A percentile compares a stretch with the other conserved stretches of the same genome.
Conservation (phyloP, 2,797 vertebrate genomes). For the Crypturellus tataupa region DNA sequence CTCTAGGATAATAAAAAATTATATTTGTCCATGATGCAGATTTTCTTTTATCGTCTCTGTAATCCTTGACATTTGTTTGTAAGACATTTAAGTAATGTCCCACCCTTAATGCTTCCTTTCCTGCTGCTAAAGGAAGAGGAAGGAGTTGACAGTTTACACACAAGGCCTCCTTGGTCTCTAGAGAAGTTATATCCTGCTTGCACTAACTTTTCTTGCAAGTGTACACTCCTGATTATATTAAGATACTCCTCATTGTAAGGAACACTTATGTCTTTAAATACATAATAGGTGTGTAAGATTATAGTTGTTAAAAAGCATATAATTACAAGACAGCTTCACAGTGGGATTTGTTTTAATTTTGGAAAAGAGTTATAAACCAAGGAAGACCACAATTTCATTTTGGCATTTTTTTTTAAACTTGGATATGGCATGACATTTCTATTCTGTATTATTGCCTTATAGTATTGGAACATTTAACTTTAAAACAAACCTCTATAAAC, state of each 20-base stretch:
- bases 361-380: not conserved
- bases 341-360: not conserved
- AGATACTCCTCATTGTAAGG: not conserved
- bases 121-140: conserved; percentile 55
- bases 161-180: conserved; percentile 20
- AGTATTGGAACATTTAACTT: not conserved
- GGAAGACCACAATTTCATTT: not conserved
- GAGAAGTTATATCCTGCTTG: conserved; percentile 67
- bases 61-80: not conserved
- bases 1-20: not conserved
- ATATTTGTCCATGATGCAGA: not conserved
- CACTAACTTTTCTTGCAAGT: not conserved
- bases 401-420: not conserved
- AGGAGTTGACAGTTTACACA: conserved; percentile 61
- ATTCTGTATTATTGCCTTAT: not conserved
- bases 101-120: conserved; percentile 53
- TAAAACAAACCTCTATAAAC: not conserved
- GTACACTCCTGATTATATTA: conserved; percentile 40
- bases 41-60: not conserved
- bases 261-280: not conserved
- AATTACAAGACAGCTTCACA: not conserved
- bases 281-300: not conserved
- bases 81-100: conserved; percentile 16
- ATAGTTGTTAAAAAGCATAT: not conserved
- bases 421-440: not conserved